A percentile compares a stretch with the other conserved stretches of the same genome.
phyloP scores from a whole-genome alignment of 2,797 vertebrate genomes.

The Trachops cirrhosus region DNA sequence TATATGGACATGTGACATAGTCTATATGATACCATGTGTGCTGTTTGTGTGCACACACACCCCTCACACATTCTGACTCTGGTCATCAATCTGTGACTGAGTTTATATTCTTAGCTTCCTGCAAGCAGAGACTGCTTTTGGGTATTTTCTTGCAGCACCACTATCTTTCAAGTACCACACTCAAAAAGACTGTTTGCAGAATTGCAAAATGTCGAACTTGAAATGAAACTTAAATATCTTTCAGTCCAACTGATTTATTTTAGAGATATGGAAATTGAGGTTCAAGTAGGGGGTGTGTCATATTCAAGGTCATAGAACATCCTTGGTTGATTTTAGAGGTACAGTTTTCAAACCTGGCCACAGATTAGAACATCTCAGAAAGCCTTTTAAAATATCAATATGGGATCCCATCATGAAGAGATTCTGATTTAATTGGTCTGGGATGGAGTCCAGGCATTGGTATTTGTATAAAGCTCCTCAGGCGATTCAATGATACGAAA shows the following conservation, averaged over 20 bases:
- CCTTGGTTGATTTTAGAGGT: not conserved
- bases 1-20: not conserved
- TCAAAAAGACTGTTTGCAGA: constrained; percentile 49
- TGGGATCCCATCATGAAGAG: not conserved
- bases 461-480: not conserved
- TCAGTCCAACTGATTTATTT: constrained; percentile 22
- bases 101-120: constrained; percentile 35
- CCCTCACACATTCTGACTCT: not conserved
- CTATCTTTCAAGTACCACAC: constrained; percentile 40
- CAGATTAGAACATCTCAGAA: not conserved
- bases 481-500: not conserved
- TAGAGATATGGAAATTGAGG: not conserved
- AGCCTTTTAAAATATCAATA: not conserved
- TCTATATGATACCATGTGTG: rapidly evolving
- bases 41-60: not conserved
- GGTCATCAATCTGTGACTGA: not conserved
- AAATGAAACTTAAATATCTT: constrained; percentile 25
- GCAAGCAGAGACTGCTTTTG: not conserved
- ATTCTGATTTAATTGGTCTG: not conserved
- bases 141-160: constrained; percentile 3
- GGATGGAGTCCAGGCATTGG: not conserved
- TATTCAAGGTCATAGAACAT: not conserved
- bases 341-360: not conserved
- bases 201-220: constrained; percentile 41
- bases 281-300: not conserved